Base-by-base conservation (phyloP, 1,140 invertebrate species). In the Eriocheir sinensis region DNA sequence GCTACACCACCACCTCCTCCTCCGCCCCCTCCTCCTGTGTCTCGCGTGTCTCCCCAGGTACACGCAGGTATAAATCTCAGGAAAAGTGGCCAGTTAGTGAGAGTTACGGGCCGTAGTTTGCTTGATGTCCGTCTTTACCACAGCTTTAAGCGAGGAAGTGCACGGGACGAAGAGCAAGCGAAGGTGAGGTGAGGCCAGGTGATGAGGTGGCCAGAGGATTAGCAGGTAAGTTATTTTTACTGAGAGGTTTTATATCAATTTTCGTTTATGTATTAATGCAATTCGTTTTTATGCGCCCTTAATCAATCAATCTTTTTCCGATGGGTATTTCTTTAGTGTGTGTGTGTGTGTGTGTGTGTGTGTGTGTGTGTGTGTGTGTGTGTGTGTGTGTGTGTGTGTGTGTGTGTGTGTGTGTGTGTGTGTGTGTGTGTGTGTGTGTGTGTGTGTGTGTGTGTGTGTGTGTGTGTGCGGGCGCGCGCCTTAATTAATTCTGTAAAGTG, bases 351-450 rank as follows among this genome's bases (percentile, higher is more conserved):
- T 72, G 60, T 72, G 21, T 72, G 60, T 72, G 60, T 72, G 21
- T 72, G 60, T 72, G 60, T 72, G 60, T 72, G 60, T 72, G 60
- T 72, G 60, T 72, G 60, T 72, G 60, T 72, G 60, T 72, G 60
- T 72, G 60, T 72, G 60, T 72, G 60, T 72, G 60, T 72, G 60
- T 72, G 60, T 72, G 60, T 72, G 60, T 72, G 60, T 72, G 60
- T 72, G 60, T 72, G 60, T 72, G 60, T 72, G 60, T 72, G 60
- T 72, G 60, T 72, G 60, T 72, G 60, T 72, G 60, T 72, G 60
- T 72, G 44, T 48, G 44, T 48, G 44, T 48, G 44, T 48, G 44
- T 48, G 44, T 48, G 44, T 48, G 44, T 48, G 44, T 48, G 44
- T 48, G 44, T 48, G 44, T 48, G 44, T 48, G 44, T 48, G 44